Evolutionary conservation across 2,888 invertebrate species (phyloP), one percentile per base, ranked within the genome.

Genomic region (Cheilosia variabilis): DNA sequence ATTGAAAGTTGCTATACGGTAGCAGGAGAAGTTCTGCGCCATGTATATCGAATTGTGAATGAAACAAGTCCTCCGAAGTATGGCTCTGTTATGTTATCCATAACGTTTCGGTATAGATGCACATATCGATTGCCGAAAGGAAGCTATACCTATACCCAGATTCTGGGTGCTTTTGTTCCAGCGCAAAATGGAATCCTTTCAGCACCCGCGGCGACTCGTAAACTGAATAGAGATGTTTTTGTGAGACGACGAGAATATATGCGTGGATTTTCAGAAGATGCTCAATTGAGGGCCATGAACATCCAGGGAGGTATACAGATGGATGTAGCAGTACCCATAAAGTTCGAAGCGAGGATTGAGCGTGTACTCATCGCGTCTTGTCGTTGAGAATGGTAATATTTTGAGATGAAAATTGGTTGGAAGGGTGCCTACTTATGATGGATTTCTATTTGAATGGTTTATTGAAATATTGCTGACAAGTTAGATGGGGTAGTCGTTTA

Each of bases 71-170:
- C 52, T 45, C 37, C 60, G 66, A 37, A 65, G 37, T 69, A 57
- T 41, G 52, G 37, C 52, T 63, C 17, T n/a, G 63, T 58, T 65
- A 27, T 37, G 13, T 13, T 37, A 13, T 37, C 13, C n/a, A 45
- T 45, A 62, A 75, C 22, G 52, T n/a, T 24, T 34, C 15, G 45
- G 19, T 55, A 17, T 41, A 43, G 34, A 41, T 17, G 52, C 60
- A 69, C 57, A 65, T 76, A 82, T 82, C 82, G 82, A 82, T 77
- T 82, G 45, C 45, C 27, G 31, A 24, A 15, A 57, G 53, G 43
- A 69, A 47, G 47, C 10, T 15, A 47, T 50, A n/a, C n/a, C n/a
- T n/a, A 31, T 9, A 9, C 7, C 3, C 9, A 6, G 19, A 7
- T 15, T 31, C 27, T 15, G 10, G 43, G 10, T 27, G 27, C 15